Base-by-base conservation (phyloP, 23 tunicate species). In the Halocynthia aurantium region DNA sequence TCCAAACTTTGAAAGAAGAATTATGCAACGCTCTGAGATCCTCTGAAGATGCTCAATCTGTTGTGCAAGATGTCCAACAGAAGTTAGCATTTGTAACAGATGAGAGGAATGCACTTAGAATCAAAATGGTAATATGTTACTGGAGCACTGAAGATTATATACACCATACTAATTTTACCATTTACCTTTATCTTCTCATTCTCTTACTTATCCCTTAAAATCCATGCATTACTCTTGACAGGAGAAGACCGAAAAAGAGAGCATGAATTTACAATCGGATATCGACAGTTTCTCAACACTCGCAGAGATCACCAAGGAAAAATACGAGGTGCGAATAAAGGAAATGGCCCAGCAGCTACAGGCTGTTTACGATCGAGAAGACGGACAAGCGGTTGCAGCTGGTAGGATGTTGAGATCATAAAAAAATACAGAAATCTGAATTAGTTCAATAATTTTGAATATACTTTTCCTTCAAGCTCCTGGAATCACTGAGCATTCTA, bases 21-120 rank as follows among this genome's bases (percentile, higher is more conserved):
- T 77, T 77, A 11, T 53, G 20, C 9, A 57, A 53, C 10, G 61
- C 67, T 9, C 79, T 70, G 19, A 70, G 62, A 62, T 76, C 65
- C 6, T 77, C 93, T 18, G 69, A 55, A 9, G 93, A 87, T 70
- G 93, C 93, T 53, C 87, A 87, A 82, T 21, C 8, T 62, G 56
- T 87, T 55, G 22, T 82, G 7, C 86, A 82, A 53, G 93, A 87
- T 53, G 18, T 80, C 19, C 82, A 77, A 66, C 50, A 52, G 22
- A 72, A 87, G 22, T 73, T 81, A 8, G 44, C 44, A 31, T 31
- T 31, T 31, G 44, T 31, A 31, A 31, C 44, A 31, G 44, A 31
- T 31, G 44, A 31, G 44, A 31, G 44, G 44, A 31, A 31, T 31
- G 44, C 44, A 31, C 44, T 31, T 4, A 31, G 4, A 31, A 31